Conservation (phyloP, 2,888 invertebrate species). For the Mycalesis mineus region DNA sequence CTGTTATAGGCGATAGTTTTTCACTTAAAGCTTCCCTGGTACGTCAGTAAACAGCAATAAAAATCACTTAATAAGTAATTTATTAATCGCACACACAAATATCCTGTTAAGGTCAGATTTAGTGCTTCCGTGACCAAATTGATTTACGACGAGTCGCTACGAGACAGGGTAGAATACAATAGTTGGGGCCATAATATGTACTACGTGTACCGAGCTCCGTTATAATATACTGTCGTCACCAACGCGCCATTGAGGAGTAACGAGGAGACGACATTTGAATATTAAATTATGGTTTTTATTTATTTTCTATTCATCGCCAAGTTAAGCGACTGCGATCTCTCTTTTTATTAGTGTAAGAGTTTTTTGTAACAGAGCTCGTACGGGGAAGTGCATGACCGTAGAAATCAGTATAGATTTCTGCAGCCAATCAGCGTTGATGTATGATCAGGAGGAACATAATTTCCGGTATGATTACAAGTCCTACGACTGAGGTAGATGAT, state of each 20-base stretch:
- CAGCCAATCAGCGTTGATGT: too few species aligned
- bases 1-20: too few species aligned
- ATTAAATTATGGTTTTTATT: constrained; percentile 38
- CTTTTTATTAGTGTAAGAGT: too few species aligned
- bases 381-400: too few species aligned
- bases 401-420: too few species aligned
- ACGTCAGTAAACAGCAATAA: constrained; percentile 15
- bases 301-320: too few species aligned
- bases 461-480: too few species aligned
- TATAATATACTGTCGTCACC: constrained; percentile 49
- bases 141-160: constrained; percentile 28
- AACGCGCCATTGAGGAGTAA: constrained; percentile 64
- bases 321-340: too few species aligned
- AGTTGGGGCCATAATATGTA: constrained; percentile 27
- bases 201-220: constrained; percentile 18
- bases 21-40: too few species aligned
- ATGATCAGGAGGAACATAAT: too few species aligned
- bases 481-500: too few species aligned
- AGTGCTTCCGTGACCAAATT: constrained; percentile 31
- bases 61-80: constrained; percentile 18
- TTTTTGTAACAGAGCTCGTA: too few species aligned
- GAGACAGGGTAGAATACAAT: constrained; percentile 52
- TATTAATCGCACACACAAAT: constrained; percentile 26
- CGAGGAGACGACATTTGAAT: constrained; percentile 63
- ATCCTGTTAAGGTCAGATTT: constrained; percentile 30